Conservation (phyloP, 2,113 vertebrate species). For the Hemichromis elongatus region DNA sequence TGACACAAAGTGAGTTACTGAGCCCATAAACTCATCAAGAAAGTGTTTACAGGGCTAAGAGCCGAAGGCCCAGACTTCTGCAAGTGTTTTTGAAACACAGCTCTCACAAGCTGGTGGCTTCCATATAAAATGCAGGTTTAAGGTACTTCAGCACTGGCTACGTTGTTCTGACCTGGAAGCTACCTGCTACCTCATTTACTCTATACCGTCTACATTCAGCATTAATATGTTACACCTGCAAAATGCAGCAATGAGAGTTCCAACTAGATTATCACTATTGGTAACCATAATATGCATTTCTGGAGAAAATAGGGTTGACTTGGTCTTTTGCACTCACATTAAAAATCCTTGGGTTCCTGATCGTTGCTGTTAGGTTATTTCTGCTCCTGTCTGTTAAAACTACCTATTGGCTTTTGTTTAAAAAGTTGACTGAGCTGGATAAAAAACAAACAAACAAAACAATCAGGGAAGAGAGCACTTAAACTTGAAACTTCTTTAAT, state of each 20-base stretch:
- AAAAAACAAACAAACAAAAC: too few species aligned
- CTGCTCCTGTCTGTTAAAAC: neutral
- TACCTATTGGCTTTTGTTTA: neutral
- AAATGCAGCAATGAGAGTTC: neutral
- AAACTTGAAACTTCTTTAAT: neutral
- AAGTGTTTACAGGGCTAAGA: neutral
- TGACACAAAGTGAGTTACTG: neutral
- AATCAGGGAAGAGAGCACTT: neutral
- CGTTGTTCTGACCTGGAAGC: neutral
- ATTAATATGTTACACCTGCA: neutral
- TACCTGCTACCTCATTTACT: neutral
- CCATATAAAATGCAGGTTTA: neutral
- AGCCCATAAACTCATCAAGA: neutral
- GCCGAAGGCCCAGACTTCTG: neutral
- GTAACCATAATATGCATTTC: neutral
- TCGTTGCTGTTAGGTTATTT: accelerated
- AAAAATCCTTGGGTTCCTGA: neutral
- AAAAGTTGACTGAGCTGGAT: neutral
- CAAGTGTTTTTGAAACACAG: neutral
- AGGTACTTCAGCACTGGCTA: neutral
- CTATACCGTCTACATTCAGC: neutral
- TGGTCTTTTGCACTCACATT: neutral
- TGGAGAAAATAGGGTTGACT: neutral
- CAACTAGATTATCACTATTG: neutral
- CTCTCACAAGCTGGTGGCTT: neutral